Base-by-base conservation (phyloP, 92 coral and sea anemone genomes). In the Porites cylindrica region DNA sequence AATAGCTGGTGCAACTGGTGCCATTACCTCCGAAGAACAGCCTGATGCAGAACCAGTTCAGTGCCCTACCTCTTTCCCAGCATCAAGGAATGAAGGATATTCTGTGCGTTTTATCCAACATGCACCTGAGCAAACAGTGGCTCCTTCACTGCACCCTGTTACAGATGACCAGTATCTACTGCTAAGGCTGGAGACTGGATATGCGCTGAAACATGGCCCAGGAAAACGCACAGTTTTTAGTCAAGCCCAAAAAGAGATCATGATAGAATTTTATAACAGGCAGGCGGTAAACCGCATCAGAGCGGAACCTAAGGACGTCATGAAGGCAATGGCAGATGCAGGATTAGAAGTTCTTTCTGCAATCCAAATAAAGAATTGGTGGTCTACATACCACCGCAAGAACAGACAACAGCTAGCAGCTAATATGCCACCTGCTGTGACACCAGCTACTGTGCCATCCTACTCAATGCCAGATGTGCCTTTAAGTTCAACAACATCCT, bases 1-100 rank as follows among this genome's bases (percentile, higher is more conserved):
- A 16, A 83, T 83, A 11, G 88, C 80, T 4, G 88, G 88, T 56
- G 53, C 80, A 72, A 83, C 81, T 56, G 88, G 88, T 74, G 79
- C 88, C 32, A 10, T 50, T 1, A 70, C 76, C 17, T 19, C 43
- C 10, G 88, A 83, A 8, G 88, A 58, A 60, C 12, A 4, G 32
- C 29, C 58, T 3, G 77, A 32, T 51, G 38, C 65, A 50, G 86
- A 67, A 23, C 65, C 67, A 51, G 68, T 19, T 17, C 66, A 32
- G 32, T 52, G 58, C 60, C 19, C 68, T 14, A 80, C 59, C 3
- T 4, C 75, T 10, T 32, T 24, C 54, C 38, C 75, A 65, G 70
- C 10, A 6, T 5, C 86, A 18, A 54, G 47, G 70, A 75, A 23
- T 20, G 87, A 21, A 23, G 65, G 70, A 23, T 82, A 72, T 72